Percentiles rank a stretch among this genome's conserved stretches.
These are phyloP conservation scores for Catharus minimus DNA, from an alignment of 2,113 vertebrate species.

Conservation along the genomic window DNA sequence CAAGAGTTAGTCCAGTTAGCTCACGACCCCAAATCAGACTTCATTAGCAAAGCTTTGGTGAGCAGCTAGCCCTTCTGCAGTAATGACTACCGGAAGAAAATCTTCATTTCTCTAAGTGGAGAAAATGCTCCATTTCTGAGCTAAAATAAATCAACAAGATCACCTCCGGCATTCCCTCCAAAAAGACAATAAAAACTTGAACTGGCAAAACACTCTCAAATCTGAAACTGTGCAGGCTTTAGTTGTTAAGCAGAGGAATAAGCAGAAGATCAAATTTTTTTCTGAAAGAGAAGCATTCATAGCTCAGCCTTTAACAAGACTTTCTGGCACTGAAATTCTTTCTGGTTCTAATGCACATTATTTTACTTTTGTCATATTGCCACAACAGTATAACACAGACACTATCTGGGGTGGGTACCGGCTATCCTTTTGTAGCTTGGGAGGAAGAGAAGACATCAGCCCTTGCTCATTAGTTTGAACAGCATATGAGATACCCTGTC, in stretches of 20 bases:
- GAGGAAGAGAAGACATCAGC: not conserved
- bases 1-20: not conserved
- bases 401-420: not conserved
- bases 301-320: not conserved
- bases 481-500: not conserved
- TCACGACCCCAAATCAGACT: not conserved
- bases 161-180: accelerated
- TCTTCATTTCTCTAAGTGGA: not conserved
- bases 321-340: not conserved
- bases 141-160: not conserved
- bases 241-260: not conserved
- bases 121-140: not conserved
- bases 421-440: not conserved
- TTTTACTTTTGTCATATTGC: not conserved
- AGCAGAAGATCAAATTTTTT: not conserved
- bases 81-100: not conserved
- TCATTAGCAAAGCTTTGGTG: not conserved
- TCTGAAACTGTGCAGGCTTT: not conserved
- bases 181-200: not conserved
- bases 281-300: not conserved
- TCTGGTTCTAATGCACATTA: accelerated
- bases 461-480: accelerated
- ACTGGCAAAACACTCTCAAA: not conserved
- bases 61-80: not conserved
- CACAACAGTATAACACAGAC: not conserved